Evolutionary conservation across 2,797 vertebrate species (phyloP).

Genomic region (Mormyrops attenuatus): DNA sequence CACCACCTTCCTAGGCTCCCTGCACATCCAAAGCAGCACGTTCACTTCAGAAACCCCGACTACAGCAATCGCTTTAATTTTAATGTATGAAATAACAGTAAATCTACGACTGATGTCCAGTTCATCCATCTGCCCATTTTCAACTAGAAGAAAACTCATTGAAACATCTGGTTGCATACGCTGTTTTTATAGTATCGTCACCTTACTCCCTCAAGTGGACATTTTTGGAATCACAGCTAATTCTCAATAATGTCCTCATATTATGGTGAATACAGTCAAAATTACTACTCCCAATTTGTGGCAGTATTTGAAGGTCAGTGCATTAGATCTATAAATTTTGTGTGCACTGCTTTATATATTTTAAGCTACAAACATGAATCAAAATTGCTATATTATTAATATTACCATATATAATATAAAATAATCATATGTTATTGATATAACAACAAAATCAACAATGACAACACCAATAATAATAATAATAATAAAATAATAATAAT

Average conservation of each 20-base stretch:
- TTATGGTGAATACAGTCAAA: neutral
- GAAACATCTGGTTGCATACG: neutral
- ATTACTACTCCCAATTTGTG: neutral
- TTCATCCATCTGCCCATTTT: neutral
- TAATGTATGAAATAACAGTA: neutral
- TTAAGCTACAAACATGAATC: neutral
- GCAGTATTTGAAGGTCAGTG: neutral
- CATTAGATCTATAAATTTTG: neutral
- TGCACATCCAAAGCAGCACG: constrained; percentile 36
- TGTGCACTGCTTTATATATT: neutral
- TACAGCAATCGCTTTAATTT: neutral
- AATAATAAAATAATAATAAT: neutral
- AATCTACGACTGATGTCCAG: neutral
- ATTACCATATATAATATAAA: neutral
- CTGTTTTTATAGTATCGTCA: neutral
- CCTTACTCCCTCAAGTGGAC: neutral
- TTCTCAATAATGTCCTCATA: neutral
- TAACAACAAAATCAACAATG: neutral
- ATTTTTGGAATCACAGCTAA: neutral
- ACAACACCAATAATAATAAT: neutral
- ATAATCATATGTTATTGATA: neutral
- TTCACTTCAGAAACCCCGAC: neutral
- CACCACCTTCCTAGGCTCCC: constrained; percentile 88
- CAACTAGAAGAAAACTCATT: neutral
- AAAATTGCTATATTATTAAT: neutral